A percentile compares a stretch with the other conserved stretches of the same genome.
phyloP scores from a whole-genome alignment of 2,888 invertebrate genomes.

The Onchidella celtica region DNA sequence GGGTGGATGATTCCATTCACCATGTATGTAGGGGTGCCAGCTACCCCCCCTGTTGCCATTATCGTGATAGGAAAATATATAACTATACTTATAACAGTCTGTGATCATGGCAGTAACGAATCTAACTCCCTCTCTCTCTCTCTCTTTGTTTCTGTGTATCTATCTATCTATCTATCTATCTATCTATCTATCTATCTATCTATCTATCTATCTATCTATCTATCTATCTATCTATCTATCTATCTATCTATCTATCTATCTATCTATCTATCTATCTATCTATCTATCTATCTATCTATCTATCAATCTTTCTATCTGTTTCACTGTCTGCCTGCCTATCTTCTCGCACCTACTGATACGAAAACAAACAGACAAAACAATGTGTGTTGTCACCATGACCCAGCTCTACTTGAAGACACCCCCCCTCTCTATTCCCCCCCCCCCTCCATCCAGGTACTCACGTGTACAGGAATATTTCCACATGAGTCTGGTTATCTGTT shows the following conservation, averaged over 20 bases:
- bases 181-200: background rate
- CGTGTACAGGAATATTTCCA: constrained; percentile 68
- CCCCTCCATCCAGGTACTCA: too few species aligned
- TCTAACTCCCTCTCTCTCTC: too few species aligned
- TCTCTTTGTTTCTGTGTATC: too few species aligned
- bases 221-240: constrained; percentile 31
- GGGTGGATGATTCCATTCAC: constrained; percentile 65
- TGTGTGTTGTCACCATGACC: too few species aligned
- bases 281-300: constrained; percentile 29
- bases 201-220: constrained; percentile 10
- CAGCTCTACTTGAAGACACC: too few species aligned
- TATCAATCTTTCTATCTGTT: constrained; percentile 16
- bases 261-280: constrained; percentile 40
- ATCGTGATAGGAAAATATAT: too few species aligned
- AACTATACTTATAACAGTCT: too few species aligned
- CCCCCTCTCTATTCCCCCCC: too few species aligned
- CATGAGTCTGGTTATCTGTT: constrained; percentile 58
- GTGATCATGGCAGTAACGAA: background rate
- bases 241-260: too few species aligned
- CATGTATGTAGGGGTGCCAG: constrained; percentile 67
- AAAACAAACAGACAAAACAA: too few species aligned
- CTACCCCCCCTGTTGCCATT: constrained; percentile 60
- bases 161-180: too few species aligned
- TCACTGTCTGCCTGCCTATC: constrained; percentile 9
- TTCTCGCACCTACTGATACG: background rate